Percentiles rank a stretch among this genome's conserved stretches.
These are phyloP conservation scores for Geodia barretti DNA, from an alignment of 37 sponge, comb jelly and placozoan genomes.

Conservation along the genomic window DNA sequence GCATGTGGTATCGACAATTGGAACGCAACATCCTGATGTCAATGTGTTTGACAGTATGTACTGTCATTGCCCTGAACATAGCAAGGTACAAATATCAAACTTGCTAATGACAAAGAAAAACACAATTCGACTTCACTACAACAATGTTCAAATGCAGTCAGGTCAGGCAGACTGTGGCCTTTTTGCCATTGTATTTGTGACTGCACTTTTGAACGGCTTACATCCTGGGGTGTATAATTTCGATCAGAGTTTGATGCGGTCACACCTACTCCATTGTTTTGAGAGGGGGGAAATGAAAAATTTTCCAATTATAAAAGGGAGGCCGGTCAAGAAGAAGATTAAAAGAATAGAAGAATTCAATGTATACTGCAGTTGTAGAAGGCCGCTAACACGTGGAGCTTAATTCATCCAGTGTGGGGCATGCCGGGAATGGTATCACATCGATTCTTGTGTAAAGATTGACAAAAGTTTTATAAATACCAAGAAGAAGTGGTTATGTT, in stretches of 20 bases:
- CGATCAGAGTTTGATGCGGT: too few relatives aligned
- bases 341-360: too few relatives aligned
- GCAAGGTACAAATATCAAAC: constrained; percentile 37
- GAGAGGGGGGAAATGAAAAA: too few relatives aligned
- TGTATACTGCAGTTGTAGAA: too few relatives aligned
- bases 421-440: constrained; percentile 22
- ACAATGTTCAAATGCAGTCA: constrained; percentile 46
- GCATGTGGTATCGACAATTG: constrained; percentile 29
- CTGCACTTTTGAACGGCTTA: constrained; percentile 25
- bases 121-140: too few relatives aligned
- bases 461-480: too few relatives aligned
- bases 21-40: constrained; percentile 9
- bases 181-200: constrained; percentile 42
- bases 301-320: too few relatives aligned
- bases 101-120: constrained; percentile 18
- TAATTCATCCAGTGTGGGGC: neutral
- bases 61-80: too few relatives aligned
- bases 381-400: constrained; percentile 3
- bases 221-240: too few relatives aligned
- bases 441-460: constrained; percentile 31
- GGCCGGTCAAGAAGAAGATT: too few relatives aligned
- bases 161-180: constrained; percentile 29
- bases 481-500: too few relatives aligned
- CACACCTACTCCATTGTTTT: constrained; percentile 32
- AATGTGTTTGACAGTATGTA: constrained; percentile 24